Evolutionary conservation across 2,797 vertebrate genomes (phyloP).

Genomic region (Basileuterus tristriatus): DNA sequence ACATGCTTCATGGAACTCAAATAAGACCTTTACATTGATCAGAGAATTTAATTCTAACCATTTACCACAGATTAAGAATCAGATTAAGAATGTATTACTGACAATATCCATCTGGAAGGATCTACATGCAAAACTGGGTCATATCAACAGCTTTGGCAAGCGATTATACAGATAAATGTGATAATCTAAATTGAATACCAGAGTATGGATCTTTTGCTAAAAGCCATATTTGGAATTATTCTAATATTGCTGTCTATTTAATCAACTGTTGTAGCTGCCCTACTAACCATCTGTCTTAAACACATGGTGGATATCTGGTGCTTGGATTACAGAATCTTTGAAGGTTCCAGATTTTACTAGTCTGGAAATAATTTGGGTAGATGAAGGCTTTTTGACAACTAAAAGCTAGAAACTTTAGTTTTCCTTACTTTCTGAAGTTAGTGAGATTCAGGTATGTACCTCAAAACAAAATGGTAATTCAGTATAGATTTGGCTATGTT

Average conservation of each 20-base stretch:
- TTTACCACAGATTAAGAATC: constrained; percentile 25
- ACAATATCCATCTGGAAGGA: neutral
- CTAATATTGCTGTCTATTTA: neutral
- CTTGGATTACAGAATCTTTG: neutral
- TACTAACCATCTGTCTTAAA: neutral
- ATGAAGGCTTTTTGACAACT: neutral
- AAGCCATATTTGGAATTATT: neutral
- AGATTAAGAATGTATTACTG: constrained; percentile 24
- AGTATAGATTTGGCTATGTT: neutral
- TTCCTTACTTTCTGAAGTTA: neutral
- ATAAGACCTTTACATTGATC: neutral
- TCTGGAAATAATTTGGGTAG: neutral
- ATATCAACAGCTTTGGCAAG: neutral
- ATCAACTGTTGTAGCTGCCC: neutral
- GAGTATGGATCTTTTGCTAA: neutral
- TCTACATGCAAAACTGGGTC: constrained; percentile 21
- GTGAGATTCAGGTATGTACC: neutral
- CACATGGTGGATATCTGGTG: neutral
- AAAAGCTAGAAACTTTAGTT: neutral
- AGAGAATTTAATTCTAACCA: constrained; percentile 19
- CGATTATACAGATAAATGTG: neutral
- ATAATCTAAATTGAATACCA: neutral
- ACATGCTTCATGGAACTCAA: neutral
- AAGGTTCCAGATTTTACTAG: neutral
- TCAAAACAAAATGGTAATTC: neutral